Evolutionary conservation across 2,888 invertebrate genomes (phyloP), one percentile per base, ranked within the genome.

Genomic region (Kryphioiulus occultus): DNA sequence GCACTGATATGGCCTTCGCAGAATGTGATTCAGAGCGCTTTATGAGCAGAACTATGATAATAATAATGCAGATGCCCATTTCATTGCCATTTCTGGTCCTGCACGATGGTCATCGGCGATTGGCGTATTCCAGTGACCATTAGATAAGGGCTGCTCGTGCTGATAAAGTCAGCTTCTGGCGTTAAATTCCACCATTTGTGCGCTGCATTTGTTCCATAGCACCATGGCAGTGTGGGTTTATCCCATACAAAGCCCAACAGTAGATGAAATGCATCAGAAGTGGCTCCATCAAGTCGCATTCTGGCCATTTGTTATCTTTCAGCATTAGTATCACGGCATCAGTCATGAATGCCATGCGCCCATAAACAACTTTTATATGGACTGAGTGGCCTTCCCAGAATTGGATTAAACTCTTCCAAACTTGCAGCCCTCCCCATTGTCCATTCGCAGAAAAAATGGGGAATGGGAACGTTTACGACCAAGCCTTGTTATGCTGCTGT

Each of bases 251-350:
- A n/a, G n/a, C 19, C 19, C 53, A 5, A 19, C 19, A 7, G 19
- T 53, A 1, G 4, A 68, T 26, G 68, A 26, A 68, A 26, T 68
- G 68, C 68, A 68, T 68, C 68, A 68, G 9, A 68, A 26, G 68
- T 68, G 68, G 68, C 68, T 68, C 68, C 68, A 68, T 9, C 26
- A 68, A 19, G 68, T 68, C 68, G 68, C 68, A 26, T 68, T 68
- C 68, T 68, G 68, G 9, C 26, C 68, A 68, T 68, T 68, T 68
- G 68, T 68, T 68, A 68, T 68, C 68, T 68, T 68, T 68, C 26
- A 26, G 12, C 68, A 68, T 68, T 68, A 68, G 68, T 68, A 68
- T 68, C 68, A 68, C 68, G 68, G 68, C 68, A 10, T 22, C 68
- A 68, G 68, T 26, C 68, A 68, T 68, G 68, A 68, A 68, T 68